Evolutionary conservation across 2,113 vertebrate species (phyloP).

Genomic region (Cichladusa arquata): DNA sequence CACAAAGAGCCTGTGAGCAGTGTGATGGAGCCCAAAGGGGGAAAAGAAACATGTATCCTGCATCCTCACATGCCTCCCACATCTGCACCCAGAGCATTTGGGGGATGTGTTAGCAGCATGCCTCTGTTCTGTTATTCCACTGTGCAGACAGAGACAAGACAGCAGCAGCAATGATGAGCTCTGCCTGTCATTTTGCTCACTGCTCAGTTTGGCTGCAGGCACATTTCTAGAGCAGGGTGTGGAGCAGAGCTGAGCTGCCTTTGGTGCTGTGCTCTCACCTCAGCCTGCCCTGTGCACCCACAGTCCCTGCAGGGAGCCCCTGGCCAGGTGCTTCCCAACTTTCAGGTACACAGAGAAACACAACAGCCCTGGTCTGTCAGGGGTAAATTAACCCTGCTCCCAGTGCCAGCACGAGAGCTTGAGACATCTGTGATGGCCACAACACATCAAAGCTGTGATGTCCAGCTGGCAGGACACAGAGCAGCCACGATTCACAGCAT

Average conservation of each 20-base stretch:
- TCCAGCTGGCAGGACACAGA: background rate
- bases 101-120: background rate
- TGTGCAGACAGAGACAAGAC: background rate
- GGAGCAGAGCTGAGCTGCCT: background rate
- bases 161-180: background rate
- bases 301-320: background rate
- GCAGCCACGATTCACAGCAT: background rate
- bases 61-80: background rate
- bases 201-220: background rate
- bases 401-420: rapidly evolving
- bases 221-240: background rate
- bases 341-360: background rate
- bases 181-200: background rate
- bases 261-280: background rate
- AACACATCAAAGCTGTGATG: background rate
- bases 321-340: background rate
- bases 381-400: background rate
- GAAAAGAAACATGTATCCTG: background rate
- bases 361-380: background rate
- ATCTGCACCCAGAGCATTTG: background rate
- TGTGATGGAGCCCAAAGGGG: background rate
- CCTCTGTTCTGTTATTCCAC: background rate
- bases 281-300: background rate
- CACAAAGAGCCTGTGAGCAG: background rate
- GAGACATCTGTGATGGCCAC: background rate